phyloP scores from a whole-genome alignment of 2,797 vertebrate species.

The Tarsius wallacei region DNA sequence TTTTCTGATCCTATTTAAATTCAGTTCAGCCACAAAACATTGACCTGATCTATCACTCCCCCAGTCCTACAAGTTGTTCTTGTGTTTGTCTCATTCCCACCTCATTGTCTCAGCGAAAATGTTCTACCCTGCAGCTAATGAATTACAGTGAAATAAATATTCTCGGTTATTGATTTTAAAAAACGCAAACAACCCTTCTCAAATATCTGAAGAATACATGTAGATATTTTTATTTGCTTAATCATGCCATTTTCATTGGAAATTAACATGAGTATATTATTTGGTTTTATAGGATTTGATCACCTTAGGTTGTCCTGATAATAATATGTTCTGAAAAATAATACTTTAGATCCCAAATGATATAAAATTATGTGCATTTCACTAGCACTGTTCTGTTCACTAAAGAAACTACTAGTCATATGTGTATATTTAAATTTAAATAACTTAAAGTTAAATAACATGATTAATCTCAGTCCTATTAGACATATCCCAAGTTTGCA shows the following conservation, averaged over 20 bases:
- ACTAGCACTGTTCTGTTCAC: not conserved
- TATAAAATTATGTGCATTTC: not conserved
- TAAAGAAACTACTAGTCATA: not conserved
- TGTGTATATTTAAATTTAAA: not conserved
- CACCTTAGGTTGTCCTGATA: not conserved
- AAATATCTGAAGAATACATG: not conserved
- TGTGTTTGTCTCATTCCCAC: not conserved
- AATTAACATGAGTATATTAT: not conserved
- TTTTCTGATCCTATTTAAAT: not conserved
- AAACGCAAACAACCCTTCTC: not conserved
- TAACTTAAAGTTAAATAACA: not conserved
- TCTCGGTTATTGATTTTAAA: not conserved
- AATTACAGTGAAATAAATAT: not conserved
- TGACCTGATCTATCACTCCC: not conserved
- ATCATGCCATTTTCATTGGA: not conserved
- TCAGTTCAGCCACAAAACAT: not conserved
- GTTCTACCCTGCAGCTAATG: not conserved
- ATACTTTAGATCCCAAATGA: not conserved
- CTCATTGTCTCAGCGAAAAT: not conserved
- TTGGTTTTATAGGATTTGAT: not conserved
- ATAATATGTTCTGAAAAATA: not conserved
- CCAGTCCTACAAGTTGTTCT: not conserved
- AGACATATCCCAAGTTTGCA: not conserved
- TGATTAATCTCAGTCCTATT: not conserved
- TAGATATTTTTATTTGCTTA: not conserved